Evolutionary conservation across 2,113 vertebrate species (phyloP), one percentile per base, ranked within the genome.

Genomic region (Laticauda colubrina): DNA sequence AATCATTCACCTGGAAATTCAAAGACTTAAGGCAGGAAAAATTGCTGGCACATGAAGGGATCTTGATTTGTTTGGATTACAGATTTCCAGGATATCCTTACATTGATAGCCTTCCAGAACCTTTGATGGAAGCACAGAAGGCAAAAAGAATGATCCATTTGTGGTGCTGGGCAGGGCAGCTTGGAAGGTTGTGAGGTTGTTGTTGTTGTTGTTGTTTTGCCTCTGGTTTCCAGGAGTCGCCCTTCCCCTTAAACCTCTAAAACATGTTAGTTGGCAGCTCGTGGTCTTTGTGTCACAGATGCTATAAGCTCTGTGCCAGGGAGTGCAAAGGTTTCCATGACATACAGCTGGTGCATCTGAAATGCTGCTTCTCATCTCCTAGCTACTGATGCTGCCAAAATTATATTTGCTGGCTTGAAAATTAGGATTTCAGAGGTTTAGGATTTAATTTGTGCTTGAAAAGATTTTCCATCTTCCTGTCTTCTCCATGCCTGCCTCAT

Each of bases 1-100:
- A 92, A 34, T 39, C 54, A 23, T 56, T 94, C 20, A 81, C 91
- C 43, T 92, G 56, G 21, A 92, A 95, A 94, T 94, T 90, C 26
- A 7, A 3, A 95, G 89, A 81, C 86, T 57, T 10, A 55, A 69
- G 91, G 23, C 89, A 90, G 89, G 91, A n/a, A 57, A 75, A 93
- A 89, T 75, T 69, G 81, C 61, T 64, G 57, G 91, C 95, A 23
- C 56, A 81, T 0, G 93, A 94, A 86, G 93, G 91, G 91, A 23
- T 48, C 15, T 93, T 89, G 64, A 10, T 64, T 64, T 87, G 39
- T 92, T 92, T 87, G 29, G 92, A 59, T 57, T 89, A 59, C 43
- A 85, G 43, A 18, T 89, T 92, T 92, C 24, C 48, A 57, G 91
- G 39, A 89, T 29, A 53, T 89, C 93, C 93, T 90, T 9, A 48